These are phyloP conservation scores for Charadrius vociferus DNA, from an alignment of 2,113 vertebrate species.

Conservation along the genomic window DNA sequence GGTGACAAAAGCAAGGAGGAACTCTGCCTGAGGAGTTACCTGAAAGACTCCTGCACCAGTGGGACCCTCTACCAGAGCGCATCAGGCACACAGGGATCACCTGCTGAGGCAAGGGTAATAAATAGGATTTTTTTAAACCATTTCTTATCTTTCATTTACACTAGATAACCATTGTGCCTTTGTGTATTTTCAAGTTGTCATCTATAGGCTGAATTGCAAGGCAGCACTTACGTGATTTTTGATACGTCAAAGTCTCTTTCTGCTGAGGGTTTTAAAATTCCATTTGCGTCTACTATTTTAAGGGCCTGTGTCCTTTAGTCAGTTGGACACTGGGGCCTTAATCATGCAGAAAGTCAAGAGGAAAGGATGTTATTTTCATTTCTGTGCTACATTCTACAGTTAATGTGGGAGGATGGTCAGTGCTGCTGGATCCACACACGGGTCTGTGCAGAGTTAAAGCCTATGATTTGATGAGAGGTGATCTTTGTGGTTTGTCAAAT, in stretches of 20 bases:
- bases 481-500: neutral
- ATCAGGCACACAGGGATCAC: neutral
- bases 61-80: neutral
- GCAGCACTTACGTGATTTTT: neutral
- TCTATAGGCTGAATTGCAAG: neutral
- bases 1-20: neutral
- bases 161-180: neutral
- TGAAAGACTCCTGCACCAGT: neutral
- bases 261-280: neutral
- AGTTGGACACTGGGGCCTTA: neutral
- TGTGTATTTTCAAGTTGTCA: neutral
- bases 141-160: neutral
- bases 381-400: neutral
- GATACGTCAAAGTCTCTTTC: neutral
- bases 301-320: neutral
- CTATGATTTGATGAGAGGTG: neutral
- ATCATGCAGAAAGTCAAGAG: neutral
- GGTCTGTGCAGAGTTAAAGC: neutral
- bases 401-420: neutral
- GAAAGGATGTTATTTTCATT: neutral
- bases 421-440: rapidly evolving
- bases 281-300: neutral
- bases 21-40: neutral
- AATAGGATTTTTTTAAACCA: rapidly evolving
- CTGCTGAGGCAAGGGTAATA: neutral